These are phyloP conservation scores for Aptenodytes patagonicus DNA, from an alignment of 2,113 vertebrate species.

Conservation along the genomic window DNA sequence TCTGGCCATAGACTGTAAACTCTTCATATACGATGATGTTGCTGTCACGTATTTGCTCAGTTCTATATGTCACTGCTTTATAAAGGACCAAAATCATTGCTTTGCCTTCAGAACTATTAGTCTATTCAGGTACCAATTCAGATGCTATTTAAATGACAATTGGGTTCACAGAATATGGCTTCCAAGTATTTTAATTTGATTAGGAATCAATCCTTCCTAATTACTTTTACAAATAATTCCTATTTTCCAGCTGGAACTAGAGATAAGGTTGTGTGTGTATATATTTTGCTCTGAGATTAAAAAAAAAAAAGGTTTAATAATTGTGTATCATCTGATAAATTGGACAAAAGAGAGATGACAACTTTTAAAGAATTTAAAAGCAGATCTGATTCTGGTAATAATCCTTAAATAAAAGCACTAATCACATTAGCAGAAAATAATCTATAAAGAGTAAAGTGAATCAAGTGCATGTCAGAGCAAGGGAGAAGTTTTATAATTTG, in stretches of 20 bases:
- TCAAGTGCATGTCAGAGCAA: not conserved
- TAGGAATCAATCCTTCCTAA: slow-evolving; percentile 50
- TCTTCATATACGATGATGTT: not conserved
- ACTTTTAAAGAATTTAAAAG: slow-evolving; percentile 53
- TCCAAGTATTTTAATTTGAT: slow-evolving; percentile 57
- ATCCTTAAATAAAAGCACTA: slow-evolving; percentile 2
- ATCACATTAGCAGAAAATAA: slow-evolving; percentile 22
- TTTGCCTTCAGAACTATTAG: slow-evolving; percentile 14
- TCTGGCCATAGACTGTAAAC: not conserved
- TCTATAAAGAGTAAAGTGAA: not conserved
- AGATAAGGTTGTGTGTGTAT: slow-evolving; percentile 42
- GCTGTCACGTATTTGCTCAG: not conserved
- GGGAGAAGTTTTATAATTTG: not conserved
- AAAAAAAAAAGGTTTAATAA: not conserved
- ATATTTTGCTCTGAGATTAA: not conserved
- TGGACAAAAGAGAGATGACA: slow-evolving; percentile 29
- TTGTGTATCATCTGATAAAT: slow-evolving; percentile 35
- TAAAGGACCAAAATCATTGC: not conserved
- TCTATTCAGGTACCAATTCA: slow-evolving; percentile 31
- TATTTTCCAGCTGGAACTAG: slow-evolving; percentile 54
- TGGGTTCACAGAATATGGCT: slow-evolving; percentile 1
- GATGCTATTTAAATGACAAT: slow-evolving; percentile 47
- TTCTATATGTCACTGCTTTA: not conserved
- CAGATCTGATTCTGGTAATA: slow-evolving; percentile 13
- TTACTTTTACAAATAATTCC: slow-evolving; percentile 62